phyloP scores from a whole-genome alignment of 2,888 invertebrate species.

The Coelinius sp. region DNA sequence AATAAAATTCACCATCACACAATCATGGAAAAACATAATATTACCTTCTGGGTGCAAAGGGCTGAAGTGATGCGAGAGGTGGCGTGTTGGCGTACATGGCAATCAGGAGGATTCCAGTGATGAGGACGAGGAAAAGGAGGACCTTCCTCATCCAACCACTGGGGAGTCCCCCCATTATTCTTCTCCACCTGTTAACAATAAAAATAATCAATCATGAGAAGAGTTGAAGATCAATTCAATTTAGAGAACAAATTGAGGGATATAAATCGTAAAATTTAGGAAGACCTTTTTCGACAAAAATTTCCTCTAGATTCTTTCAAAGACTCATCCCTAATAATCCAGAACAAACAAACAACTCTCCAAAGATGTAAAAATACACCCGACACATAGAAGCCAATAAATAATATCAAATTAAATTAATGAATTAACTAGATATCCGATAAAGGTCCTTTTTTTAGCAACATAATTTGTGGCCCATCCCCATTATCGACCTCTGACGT shows the following conservation, averaged over 20 bases:
- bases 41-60: constrained; percentile 66
- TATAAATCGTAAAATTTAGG: no score
- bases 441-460: constrained; percentile 41
- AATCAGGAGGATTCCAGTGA: constrained; percentile 72
- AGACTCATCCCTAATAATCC: no score
- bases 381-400: not conserved
- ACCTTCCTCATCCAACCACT: constrained; percentile 74
- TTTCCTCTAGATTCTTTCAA: no score
- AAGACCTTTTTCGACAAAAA: no score
- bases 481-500: constrained; percentile 39
- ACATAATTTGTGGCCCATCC: constrained; percentile 39
- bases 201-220: not conserved
- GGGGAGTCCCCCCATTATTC: constrained; percentile 71
- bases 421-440: not conserved
- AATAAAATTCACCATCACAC: not conserved
- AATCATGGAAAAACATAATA: not conserved
- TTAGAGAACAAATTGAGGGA: no score
- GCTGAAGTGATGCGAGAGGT: constrained; percentile 66
- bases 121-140: constrained; percentile 73
- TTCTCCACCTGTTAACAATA: constrained; percentile 58
- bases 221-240: no score
- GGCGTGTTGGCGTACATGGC: constrained; percentile 72
- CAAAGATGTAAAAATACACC: not conserved
- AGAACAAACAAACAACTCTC: not conserved
- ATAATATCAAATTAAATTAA: not conserved